phyloP scores from a whole-genome alignment of 2,113 vertebrate species.

The Chaetorhynchus papuensis region DNA sequence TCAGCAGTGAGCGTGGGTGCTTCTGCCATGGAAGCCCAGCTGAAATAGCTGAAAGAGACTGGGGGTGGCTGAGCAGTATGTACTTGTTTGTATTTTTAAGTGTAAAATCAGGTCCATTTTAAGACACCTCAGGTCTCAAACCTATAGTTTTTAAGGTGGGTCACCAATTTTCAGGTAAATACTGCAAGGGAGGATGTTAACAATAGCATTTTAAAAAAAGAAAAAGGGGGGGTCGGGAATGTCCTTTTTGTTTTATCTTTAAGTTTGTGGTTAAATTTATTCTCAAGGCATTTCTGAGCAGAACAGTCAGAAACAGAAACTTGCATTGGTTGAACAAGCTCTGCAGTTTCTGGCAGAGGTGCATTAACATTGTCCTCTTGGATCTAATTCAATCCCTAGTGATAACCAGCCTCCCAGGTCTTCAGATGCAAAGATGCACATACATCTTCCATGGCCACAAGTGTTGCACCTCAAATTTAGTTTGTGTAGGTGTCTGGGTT shows the following conservation, averaged over 20 bases:
- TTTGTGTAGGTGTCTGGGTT: not conserved
- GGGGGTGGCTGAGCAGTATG: not conserved
- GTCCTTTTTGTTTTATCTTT: not conserved
- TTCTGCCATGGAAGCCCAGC: not conserved
- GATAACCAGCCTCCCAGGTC: not conserved
- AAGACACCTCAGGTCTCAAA: not conserved
- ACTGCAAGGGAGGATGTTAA: not conserved
- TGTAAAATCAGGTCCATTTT: not conserved
- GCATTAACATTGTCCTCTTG: not conserved
- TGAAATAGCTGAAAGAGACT: not conserved
- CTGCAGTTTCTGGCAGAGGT: not conserved
- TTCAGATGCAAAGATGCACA: not conserved
- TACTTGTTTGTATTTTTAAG: not conserved
- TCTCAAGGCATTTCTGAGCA: not conserved
- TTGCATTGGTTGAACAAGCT: not conserved
- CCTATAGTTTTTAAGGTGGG: not conserved
- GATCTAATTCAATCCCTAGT: not conserved
- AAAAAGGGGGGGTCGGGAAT: too few species aligned
- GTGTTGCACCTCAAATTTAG: not conserved
- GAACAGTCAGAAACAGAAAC: not conserved
- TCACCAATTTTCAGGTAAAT: not conserved
- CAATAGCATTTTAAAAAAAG: not conserved
- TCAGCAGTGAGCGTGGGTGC: not conserved
- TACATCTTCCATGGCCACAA: not conserved
- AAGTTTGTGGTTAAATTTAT: not conserved